These are phyloP conservation scores for Heliconius hortense DNA, from an alignment of 2,888 invertebrate species.

Conservation along the genomic window DNA sequence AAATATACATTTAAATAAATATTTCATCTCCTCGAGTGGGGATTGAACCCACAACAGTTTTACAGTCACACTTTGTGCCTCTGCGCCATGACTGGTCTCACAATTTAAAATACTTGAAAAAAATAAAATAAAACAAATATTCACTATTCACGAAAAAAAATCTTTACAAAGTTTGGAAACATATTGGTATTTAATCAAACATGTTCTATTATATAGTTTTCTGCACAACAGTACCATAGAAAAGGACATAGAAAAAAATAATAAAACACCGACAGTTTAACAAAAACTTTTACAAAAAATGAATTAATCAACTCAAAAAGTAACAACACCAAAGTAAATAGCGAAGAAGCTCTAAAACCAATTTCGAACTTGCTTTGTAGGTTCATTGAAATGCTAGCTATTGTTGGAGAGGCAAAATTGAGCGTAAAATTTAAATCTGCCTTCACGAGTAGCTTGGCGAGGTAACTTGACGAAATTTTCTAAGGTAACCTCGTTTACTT, in stretches of 20 bases:
- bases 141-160: too few species aligned
- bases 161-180: too few species aligned
- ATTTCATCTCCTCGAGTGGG: too few species aligned
- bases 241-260: background rate
- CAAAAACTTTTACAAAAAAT: background rate
- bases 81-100: too few species aligned
- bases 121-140: too few species aligned
- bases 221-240: too few species aligned
- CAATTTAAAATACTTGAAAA: too few species aligned
- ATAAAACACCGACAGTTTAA: background rate
- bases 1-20: too few species aligned
- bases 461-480: conserved; percentile 35
- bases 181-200: background rate
- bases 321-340: conserved; percentile 27
- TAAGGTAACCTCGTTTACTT: conserved; percentile 27
- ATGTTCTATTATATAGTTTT: background rate
- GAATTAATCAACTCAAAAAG: conserved; percentile 33
- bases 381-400: conserved; percentile 39
- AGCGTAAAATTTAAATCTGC: conserved; percentile 40
- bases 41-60: too few species aligned
- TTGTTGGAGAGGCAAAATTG: conserved; percentile 41
- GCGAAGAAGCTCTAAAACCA: conserved; percentile 39
- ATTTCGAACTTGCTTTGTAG: conserved; percentile 38
- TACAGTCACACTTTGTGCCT: too few species aligned
- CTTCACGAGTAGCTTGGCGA: conserved; percentile 24